Conservation (phyloP, 2,797 vertebrate species). For the Protonibea diacanthus region DNA sequence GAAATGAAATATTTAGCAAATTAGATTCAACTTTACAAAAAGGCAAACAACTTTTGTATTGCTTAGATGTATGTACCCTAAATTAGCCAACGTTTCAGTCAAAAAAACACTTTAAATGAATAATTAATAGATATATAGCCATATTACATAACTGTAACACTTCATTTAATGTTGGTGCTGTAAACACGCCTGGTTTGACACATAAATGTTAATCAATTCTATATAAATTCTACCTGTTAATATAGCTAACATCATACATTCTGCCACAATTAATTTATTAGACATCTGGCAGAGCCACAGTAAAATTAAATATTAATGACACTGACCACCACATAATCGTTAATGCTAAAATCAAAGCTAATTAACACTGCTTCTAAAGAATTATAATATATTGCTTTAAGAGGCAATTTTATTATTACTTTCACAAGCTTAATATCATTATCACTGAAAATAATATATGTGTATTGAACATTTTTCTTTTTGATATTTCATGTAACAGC, state of each 20-base stretch:
- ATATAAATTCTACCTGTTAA: neutral
- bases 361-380: neutral
- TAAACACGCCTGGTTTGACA: neutral
- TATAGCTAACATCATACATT: neutral
- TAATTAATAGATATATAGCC: neutral
- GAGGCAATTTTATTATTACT: too few species aligned
- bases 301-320: neutral
- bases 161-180: neutral
- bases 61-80: neutral
- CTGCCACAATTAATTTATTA: neutral
- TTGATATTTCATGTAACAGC: neutral
- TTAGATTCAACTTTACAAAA: neutral
- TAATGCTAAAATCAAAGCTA: neutral
- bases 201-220: neutral
- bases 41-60: neutral
- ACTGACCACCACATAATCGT: neutral
- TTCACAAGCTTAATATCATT: neutral
- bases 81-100: neutral
- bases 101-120: neutral
- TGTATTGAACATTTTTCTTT: neutral
- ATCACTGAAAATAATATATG: neutral
- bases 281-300: neutral
- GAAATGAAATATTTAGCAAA: neutral
- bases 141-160: too few species aligned
- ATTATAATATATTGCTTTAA: neutral